Evolutionary conservation across 2,888 invertebrate species (phyloP).

Genomic region (Cerceris rybyensis): DNA sequence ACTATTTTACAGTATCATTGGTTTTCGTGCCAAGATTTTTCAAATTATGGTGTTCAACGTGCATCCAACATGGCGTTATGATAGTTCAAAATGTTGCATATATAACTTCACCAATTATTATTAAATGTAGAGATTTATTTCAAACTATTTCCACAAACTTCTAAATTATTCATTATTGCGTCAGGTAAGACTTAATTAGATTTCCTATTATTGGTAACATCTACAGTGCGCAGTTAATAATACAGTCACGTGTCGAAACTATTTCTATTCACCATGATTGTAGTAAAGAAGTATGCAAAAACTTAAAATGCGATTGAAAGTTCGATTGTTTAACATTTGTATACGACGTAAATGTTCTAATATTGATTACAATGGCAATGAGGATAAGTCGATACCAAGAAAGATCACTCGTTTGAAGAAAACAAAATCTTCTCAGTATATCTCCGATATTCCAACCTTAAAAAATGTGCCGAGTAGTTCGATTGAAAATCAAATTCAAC

Average conservation of each 20-base stretch:
- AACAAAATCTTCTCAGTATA: neutral
- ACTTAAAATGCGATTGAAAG: slow-evolving; percentile 54
- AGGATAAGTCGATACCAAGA: neutral
- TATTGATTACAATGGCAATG: neutral
- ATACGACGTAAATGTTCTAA: slow-evolving; percentile 60
- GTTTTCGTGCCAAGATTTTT: slow-evolving; percentile 12
- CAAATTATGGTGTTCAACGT: slow-evolving; percentile 31
- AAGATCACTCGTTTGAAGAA: slow-evolving; percentile 11
- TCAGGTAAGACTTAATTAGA: slow-evolving; percentile 41
- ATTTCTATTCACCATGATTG: neutral
- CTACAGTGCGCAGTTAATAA: neutral
- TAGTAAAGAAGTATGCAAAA: neutral
- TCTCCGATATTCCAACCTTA: slow-evolving; percentile 54
- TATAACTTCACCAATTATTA: neutral
- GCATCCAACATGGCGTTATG: slow-evolving; percentile 24
- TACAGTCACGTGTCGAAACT: slow-evolving; percentile 38
- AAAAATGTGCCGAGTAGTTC: neutral
- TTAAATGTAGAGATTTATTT: neutral
- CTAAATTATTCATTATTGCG: neutral
- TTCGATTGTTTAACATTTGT: slow-evolving; percentile 61
- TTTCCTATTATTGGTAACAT: neutral
- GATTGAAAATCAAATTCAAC: neutral
- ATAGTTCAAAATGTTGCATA: slow-evolving; percentile 15
- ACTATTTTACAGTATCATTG: no score
- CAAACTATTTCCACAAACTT: neutral